Base-by-base conservation (phyloP, 2,797 vertebrate species). In the Alfaro cultratus region DNA sequence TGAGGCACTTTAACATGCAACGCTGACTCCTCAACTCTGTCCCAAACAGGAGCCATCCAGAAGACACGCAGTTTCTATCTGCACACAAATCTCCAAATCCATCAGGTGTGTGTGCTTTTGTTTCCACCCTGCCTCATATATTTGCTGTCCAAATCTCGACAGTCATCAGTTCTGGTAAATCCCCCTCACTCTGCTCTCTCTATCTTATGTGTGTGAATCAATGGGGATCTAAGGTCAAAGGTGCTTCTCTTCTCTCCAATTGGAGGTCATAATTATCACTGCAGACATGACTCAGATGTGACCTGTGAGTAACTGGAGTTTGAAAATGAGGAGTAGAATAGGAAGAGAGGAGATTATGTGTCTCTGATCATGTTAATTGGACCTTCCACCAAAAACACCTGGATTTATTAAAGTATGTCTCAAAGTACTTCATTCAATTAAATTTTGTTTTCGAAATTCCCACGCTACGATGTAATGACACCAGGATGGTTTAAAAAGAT, bases 231-330 rank as follows among this genome's bases (percentile, higher is more conserved):
- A 31, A 3, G 89, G 91, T 92, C 92, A 91, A 83, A 85, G 76
- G 80, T 79, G 76, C 79, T 76, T 73, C 83, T 91, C 85, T 74
- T 91, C 85, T 79, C 86, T 90, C 87, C 80, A 51, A 89, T 82
- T 87, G 83, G 86, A 84, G 73, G 89, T 88, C 80, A 46, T 93
- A 92, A 95, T 94, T 93, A 92, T 87, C 84, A 79, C 79, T 72
- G 82, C 77, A 53, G 88, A 86, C 82, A 86, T 75, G 89, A 87
- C 84, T 78, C 6, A 57, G 85, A 85, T 76, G 89, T 89, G 89
- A 91, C 83, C 88, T 88, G n/a, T 47, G 75, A 77, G 73, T 75
- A 57, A 81, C 83, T 75, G 62, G 64, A 81, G 82, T 73, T 47
- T 34, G 81, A 78, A 36, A 80, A 75, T 60, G 73, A 45, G 51